phyloP scores from a whole-genome alignment of 2,888 invertebrate species.

The Hemistola chrysoprasaria region DNA sequence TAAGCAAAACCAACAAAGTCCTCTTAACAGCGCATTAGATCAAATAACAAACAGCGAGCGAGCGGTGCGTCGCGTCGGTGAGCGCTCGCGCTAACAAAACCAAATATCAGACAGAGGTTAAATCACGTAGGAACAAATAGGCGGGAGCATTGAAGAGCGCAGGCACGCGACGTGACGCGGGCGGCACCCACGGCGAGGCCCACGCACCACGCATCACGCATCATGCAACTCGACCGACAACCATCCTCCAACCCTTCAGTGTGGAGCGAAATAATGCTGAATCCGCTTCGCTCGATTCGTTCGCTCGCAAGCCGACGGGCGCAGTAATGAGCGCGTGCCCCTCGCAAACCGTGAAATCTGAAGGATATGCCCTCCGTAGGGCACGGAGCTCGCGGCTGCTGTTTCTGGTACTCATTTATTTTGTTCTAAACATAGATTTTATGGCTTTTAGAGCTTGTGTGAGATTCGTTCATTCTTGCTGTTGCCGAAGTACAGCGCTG shows the following conservation, averaged over 20 bases:
- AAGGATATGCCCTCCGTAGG: slow-evolving; percentile 30
- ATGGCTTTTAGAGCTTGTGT: not conserved
- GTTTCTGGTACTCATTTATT: slow-evolving; percentile 5
- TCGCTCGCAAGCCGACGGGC: slow-evolving; percentile 46
- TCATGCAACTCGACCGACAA: no score
- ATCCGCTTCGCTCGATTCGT: slow-evolving; percentile 26
- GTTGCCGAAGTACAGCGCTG: no score
- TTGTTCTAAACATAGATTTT: slow-evolving; percentile 1
- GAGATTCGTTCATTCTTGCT: no score
- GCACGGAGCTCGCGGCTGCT: no score
- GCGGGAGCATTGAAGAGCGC: slow-evolving; percentile 38
- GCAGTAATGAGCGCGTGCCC: slow-evolving; percentile 63
- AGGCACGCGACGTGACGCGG: slow-evolving; percentile 43
- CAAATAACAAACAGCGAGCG: slow-evolving; percentile 27
- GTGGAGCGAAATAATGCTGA: slow-evolving; percentile 35
- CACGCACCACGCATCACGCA: no score
- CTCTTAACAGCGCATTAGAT: slow-evolving; percentile 24
- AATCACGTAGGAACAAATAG: slow-evolving; percentile 77
- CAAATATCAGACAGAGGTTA: slow-evolving; percentile 46
- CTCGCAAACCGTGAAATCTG: slow-evolving; percentile 46
- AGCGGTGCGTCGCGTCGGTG: no score
- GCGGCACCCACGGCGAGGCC: slow-evolving; percentile 39
- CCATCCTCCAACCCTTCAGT: slow-evolving; percentile 14
- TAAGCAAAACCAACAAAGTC: slow-evolving; percentile 16
- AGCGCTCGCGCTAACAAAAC: slow-evolving; percentile 26